Evolutionary conservation across 2,888 invertebrate species (phyloP), one percentile per base, ranked within the genome.

Genomic region (Stenodera caucasica): DNA sequence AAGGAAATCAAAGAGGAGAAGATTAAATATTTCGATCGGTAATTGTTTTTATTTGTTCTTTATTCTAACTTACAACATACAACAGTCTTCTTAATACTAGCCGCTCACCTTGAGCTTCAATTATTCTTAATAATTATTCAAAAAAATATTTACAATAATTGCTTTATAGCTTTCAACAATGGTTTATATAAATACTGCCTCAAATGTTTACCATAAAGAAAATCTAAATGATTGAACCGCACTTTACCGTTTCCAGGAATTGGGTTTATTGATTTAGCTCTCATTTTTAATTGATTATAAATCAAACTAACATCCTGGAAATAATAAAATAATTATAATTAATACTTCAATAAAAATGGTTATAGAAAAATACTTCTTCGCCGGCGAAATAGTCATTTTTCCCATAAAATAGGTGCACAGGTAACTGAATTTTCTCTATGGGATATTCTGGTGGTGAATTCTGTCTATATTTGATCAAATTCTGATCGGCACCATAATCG

Each of bases 331-430:
- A 1, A 21, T 12, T 12, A 23, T 18, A 15, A 11, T 8, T 11
- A 12, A 23, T 23, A 45, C 6, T 23, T 26, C 3, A 18, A 6
- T 0, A 45, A 23, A 6, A 6, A 1, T 1, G 12, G 1, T 23
- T 4, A 0, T n/a, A n/a, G n/a, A n/a, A n/a, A n/a, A n/a, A n/a
- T 55, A 55, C 55, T 49, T 49, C 12, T 32, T 8, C 14, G 2
- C 49, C 45, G 18, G 49, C 55, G 1, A 57, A 57, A 57, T 30
- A 18, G 32, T 57, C 57, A 32, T 57, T 57, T n/a, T n/a, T 15
- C 6, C 57, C 57, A 14, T 57, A 57, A 26, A 57, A 57, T n/a
- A 57, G 1, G 45, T 57, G 57, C 12, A 53, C 12, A 14, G 57
- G 57, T 7, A 57, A 29, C 40, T 33, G n/a, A 26, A 57, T 53